A percentile compares a stretch with the other conserved stretches of the same genome.
These are phyloP conservation scores for Aelia acuminata DNA, from an alignment of 2,888 invertebrate species.

Conservation along the genomic window DNA sequence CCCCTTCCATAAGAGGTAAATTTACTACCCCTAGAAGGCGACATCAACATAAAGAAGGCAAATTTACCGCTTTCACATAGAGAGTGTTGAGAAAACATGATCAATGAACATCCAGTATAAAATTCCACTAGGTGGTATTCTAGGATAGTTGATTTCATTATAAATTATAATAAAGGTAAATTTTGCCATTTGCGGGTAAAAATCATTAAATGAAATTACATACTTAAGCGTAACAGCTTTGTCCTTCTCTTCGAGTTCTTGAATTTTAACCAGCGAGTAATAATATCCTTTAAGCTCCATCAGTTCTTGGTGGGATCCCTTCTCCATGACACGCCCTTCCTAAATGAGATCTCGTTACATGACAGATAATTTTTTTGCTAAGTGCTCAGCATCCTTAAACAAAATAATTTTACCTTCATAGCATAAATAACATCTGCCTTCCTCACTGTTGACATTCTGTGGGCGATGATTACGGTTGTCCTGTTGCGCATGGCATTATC, in stretches of 20 bases:
- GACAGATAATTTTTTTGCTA: not conserved
- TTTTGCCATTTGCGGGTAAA: too few species aligned
- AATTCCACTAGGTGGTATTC: too few species aligned
- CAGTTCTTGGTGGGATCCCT: slow-evolving; percentile 82
- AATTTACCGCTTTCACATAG: too few species aligned
- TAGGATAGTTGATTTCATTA: too few species aligned
- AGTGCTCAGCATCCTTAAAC: not conserved
- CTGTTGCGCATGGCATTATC: slow-evolving; percentile 74
- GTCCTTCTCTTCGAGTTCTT: slow-evolving; percentile 52
- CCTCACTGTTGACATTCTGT: slow-evolving; percentile 69
- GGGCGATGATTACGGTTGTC: slow-evolving; percentile 70
- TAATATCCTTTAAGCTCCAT: slow-evolving; percentile 77
- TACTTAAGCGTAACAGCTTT: slow-evolving; percentile 3
- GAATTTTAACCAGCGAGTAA: slow-evolving; percentile 74
- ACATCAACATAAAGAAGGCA: too few species aligned
- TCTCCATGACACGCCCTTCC: slow-evolving; percentile 79
- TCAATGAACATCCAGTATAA: too few species aligned
- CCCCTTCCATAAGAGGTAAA: too few species aligned
- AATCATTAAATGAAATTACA: too few species aligned
- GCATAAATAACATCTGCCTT: slow-evolving; percentile 68
- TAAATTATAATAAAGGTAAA: too few species aligned
- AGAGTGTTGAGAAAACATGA: too few species aligned
- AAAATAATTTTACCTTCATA: slow-evolving; percentile 67
- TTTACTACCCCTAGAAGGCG: too few species aligned
- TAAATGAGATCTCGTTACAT: slow-evolving; percentile 71